Evolutionary conservation across 2,797 vertebrate genomes (phyloP).

Genomic region (Cyprinodon diabolis): DNA sequence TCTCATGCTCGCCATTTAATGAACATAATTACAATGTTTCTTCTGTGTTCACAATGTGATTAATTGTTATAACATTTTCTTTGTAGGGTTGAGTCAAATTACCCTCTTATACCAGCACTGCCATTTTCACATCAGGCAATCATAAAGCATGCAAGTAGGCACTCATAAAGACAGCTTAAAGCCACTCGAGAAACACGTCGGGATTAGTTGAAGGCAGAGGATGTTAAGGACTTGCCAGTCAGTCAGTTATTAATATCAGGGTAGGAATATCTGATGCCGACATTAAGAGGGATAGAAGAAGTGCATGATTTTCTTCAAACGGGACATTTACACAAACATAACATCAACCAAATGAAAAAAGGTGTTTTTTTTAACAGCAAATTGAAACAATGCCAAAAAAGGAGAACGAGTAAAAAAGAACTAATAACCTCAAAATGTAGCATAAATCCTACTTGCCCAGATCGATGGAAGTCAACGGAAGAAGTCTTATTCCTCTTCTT

Average conservation of each 20-base stretch:
- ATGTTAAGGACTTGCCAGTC: constrained; percentile 76
- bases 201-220: constrained; percentile 75
- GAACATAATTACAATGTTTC: constrained; percentile 83
- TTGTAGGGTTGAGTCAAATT: constrained; percentile 83
- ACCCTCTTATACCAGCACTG: constrained; percentile 74
- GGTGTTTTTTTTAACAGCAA: constrained; percentile 16
- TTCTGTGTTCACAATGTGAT: constrained; percentile 80
- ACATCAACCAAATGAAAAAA: constrained; percentile 24
- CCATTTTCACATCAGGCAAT: constrained; percentile 80
- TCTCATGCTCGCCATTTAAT: constrained; percentile 81
- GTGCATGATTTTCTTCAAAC: constrained; percentile 21
- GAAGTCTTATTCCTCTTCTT: constrained; percentile 61
- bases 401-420: constrained; percentile 31
- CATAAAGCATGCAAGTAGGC: constrained; percentile 74
- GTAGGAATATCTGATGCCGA: constrained; percentile 64
- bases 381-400: constrained; percentile 29
- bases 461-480: constrained; percentile 57
- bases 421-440: constrained; percentile 19
- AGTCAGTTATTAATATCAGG: constrained; percentile 68
- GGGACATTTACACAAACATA: constrained; percentile 21
- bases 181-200: constrained; percentile 76
- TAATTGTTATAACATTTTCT: constrained; percentile 85
- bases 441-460: constrained; percentile 31
- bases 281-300: constrained; percentile 45
- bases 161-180: constrained; percentile 74